Evolutionary conservation across 2,888 invertebrate species (phyloP).

Genomic region (Macrosiphum euphorbiae): DNA sequence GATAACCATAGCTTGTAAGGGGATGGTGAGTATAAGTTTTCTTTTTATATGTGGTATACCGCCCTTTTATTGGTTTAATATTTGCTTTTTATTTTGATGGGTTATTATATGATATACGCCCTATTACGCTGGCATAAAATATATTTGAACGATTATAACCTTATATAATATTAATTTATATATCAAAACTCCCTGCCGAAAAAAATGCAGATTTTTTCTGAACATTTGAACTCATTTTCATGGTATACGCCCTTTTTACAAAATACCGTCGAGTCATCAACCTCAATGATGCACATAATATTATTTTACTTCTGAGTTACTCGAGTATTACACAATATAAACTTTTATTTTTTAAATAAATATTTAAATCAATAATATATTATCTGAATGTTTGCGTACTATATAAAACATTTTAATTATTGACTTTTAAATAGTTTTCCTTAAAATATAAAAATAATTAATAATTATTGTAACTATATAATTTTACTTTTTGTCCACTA

Average conservation of each 20-base stretch:
- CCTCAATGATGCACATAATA: background rate
- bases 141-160: background rate
- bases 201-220: background rate
- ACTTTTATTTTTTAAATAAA: background rate
- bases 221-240: background rate
- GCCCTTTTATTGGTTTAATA: background rate
- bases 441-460: background rate
- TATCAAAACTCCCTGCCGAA: background rate
- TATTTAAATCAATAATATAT: background rate
- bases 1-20: too few species aligned
- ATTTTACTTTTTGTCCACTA: background rate
- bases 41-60: background rate
- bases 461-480: background rate
- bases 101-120: background rate
- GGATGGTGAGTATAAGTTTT: too few species aligned
- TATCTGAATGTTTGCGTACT: background rate
- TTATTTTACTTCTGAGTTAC: background rate
- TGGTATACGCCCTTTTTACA: background rate
- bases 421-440: background rate
- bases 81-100: background rate
- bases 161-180: background rate
- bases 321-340: background rate
- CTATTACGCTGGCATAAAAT: background rate
- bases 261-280: background rate
- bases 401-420: background rate